Evolutionary conservation across 2,888 invertebrate genomes (phyloP), one percentile per base, ranked within the genome.

Genomic region (Trichacis sp.): DNA sequence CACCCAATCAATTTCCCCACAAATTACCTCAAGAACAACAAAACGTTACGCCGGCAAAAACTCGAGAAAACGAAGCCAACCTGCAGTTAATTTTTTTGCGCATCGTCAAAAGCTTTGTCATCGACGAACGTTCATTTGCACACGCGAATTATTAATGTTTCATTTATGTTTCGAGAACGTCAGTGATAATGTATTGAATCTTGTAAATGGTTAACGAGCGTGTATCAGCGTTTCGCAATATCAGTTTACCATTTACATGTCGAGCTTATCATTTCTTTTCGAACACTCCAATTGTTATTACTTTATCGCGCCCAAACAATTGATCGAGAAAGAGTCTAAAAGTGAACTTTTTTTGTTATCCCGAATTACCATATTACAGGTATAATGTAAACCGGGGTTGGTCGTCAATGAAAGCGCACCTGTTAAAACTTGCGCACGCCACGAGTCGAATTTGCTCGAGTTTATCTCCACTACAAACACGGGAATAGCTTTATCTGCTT

Each of bases 401-500:
- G 24, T 5, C 24, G 6, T 38, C 38, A 42, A 20, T 45, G 20
- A 45, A 14, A 3, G 20, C 20, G 45, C 45, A 45, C 45, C 45
- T 45, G 45, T 45, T 19, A 20, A 45, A 45, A 45, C 45, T 45
- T 19, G 20, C 18, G 19, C n/a, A n/a, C n/a, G n/a, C n/a, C n/a
- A n/a, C 19, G 45, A 19, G 20, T 45, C 6, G 45, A 45, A 9
- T 19, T 19, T 45, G 2, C 19, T 45, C 12, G 6, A 24, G 46
- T 46, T 14, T 46, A 46, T 24, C 20, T 46, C 24, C 1, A 8
- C 12, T 24, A n/a, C 29, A 14, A n/a, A n/a, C n/a, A n/a, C 24
- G 46, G 12, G 46, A 46, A 46, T 46, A 46, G 24, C 24, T 29
- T 46, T 46, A 46, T 46, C 46, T 15, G 40, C 14, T 40, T 15